These are phyloP conservation scores for Oikopleura vanhoeffeni DNA, from an alignment of 23 tunicate species.

Conservation along the genomic window DNA sequence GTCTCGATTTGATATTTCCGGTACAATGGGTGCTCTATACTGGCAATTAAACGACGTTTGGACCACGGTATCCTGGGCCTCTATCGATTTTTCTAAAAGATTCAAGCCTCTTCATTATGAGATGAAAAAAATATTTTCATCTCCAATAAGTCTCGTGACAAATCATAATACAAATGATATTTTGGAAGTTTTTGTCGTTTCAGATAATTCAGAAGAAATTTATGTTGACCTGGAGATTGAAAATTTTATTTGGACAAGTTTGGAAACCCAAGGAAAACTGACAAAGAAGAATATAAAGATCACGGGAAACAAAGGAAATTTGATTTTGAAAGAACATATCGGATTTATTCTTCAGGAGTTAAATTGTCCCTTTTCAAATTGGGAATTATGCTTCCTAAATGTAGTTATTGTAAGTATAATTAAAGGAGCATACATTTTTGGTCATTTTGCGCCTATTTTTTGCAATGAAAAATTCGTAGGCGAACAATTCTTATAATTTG, in stretches of 20 bases:
- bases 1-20: slow-evolving; percentile 37
- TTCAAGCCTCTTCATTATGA: neutral
- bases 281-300: neutral
- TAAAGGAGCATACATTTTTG: no score
- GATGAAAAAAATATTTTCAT: neutral
- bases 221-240: neutral
- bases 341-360: neutral
- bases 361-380: neutral
- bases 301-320: neutral
- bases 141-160: neutral
- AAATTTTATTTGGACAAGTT: neutral
- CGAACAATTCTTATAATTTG: no score
- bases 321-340: neutral
- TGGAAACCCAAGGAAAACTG: neutral
- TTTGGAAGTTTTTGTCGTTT: neutral
- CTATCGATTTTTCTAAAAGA: slow-evolving; percentile 26
- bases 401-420: neutral
- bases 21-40: slow-evolving; percentile 92
- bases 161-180: neutral
- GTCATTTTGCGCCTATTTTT: no score
- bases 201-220: neutral
- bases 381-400: neutral
- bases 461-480: no score
- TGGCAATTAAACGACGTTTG: slow-evolving; percentile 94
- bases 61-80: slow-evolving; percentile 89